Conservation (phyloP, 1,140 invertebrate species). For the Neomicropteryx cornuta region DNA sequence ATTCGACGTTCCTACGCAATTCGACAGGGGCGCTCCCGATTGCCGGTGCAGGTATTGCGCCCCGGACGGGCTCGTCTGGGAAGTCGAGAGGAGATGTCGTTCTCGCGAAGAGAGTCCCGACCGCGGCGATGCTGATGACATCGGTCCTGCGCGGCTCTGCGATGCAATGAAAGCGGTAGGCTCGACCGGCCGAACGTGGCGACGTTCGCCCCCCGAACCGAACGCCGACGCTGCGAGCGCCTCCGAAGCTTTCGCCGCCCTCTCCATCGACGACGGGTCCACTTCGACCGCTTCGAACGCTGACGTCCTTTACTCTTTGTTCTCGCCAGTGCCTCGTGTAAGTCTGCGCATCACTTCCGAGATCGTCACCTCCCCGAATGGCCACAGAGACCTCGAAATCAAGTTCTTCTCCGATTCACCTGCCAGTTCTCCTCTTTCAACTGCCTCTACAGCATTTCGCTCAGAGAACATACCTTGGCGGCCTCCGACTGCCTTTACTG, state of each 20-base stretch:
- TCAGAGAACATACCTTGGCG: neutral
- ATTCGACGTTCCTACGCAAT: constrained; percentile 8
- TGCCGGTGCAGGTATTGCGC: constrained; percentile 74
- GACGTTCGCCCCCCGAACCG: constrained; percentile 53
- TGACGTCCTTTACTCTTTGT: constrained; percentile 37
- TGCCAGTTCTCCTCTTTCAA: constrained; percentile 9
- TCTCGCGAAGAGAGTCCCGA: constrained; percentile 30
- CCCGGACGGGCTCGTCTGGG: constrained; percentile 66
- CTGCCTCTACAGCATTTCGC: neutral
- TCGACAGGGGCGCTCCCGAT: constrained; percentile 11
- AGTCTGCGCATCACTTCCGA: constrained; percentile 60
- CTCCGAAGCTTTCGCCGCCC: constrained; percentile 23
- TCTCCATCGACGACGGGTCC: constrained; percentile 26
- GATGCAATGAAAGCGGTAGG: constrained; percentile 37
- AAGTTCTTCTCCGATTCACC: constrained; percentile 57
- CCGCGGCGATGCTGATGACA: constrained; percentile 33
- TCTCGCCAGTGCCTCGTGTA: constrained; percentile 30
- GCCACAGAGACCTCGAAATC: constrained; percentile 66
- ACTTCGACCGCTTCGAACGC: constrained; percentile 26
- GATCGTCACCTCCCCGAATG: constrained; percentile 65
- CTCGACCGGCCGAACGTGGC: constrained; percentile 28
- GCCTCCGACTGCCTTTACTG: constrained; percentile 3
- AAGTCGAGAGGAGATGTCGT: constrained; percentile 37
- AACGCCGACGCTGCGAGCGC: constrained; percentile 30
- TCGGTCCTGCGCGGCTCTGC: constrained; percentile 32